Percentiles rank a stretch among this genome's conserved stretches.
Conservation (phyloP, 2,797 vertebrate species). For the Neosalanx taihuensis region DNA sequence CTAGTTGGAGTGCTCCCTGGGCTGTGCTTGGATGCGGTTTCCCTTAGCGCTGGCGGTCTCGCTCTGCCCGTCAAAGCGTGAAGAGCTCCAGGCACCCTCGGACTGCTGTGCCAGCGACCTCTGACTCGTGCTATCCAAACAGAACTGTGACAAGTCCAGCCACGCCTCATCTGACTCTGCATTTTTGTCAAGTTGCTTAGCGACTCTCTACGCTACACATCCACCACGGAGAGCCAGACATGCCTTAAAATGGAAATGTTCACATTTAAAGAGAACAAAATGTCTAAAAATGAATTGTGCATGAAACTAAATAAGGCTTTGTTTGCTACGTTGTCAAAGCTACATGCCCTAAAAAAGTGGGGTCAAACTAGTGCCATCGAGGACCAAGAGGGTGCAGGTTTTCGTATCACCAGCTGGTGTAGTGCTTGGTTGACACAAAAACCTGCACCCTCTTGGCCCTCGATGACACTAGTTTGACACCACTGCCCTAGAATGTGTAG, state of each 20-base stretch:
- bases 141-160: slow-evolving; percentile 47
- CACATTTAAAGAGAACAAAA: neutral
- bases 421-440: too few relatives aligned
- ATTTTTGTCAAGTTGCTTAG: neutral
- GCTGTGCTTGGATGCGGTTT: slow-evolving; percentile 24
- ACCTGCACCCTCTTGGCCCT: too few relatives aligned
- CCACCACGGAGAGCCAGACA: neutral
- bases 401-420: too few relatives aligned
- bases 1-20: slow-evolving; percentile 38
- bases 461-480: too few relatives aligned
- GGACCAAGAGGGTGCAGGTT: too few relatives aligned
- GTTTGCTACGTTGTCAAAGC: too few relatives aligned
- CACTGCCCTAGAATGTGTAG: too few relatives aligned
- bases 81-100: slow-evolving; percentile 37
- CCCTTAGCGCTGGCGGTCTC: slow-evolving; percentile 36
- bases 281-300: neutral
- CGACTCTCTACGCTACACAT: neutral
- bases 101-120: slow-evolving; percentile 53
- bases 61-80: slow-evolving; percentile 55
- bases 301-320: neutral
- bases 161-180: slow-evolving; percentile 45
- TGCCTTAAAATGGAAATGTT: neutral
- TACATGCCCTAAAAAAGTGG: too few relatives aligned
- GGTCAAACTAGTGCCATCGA: too few relatives aligned
- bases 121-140: slow-evolving; percentile 54